These are phyloP conservation scores for human DNA, from an alignment of 2,113 vertebrate genomes.

Conservation along the genomic window GRCh38 chr18:9749001-9749500, in stretches of 20 bases:
- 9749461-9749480: background rate
- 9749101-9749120: background rate
- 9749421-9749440: background rate
- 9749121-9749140: background rate
- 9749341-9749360: background rate
- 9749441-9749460: background rate
- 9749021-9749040: background rate
- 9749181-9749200: background rate
- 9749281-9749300: background rate
- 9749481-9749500: background rate
- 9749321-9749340: background rate
- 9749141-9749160: rapidly evolving
- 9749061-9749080: background rate
- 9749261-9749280: no score
- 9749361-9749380: background rate
- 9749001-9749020: background rate
- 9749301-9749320: background rate
- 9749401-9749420: background rate
- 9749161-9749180: background rate
- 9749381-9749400: background rate
- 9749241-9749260: background rate
- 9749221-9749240: background rate
- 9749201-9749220: no score
- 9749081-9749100: background rate
- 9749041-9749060: background rate